phyloP scores from a whole-genome alignment of 2,888 invertebrate genomes.

The Euplexia lucipara region DNA sequence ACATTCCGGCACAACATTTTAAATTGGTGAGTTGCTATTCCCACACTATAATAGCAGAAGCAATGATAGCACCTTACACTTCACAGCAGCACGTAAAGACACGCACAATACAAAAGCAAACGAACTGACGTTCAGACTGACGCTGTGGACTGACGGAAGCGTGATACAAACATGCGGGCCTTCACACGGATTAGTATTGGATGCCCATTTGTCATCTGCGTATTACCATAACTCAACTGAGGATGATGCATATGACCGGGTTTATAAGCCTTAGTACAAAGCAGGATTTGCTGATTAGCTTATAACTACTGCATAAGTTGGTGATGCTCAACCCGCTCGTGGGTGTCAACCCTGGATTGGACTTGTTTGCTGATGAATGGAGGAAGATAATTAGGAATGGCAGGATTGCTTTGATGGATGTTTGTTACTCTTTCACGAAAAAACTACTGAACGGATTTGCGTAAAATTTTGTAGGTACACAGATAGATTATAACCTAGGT shows the following conservation, averaged over 20 bases:
- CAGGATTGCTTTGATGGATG: too few species aligned
- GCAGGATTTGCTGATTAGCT: conserved; percentile 21
- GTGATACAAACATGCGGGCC: conserved; percentile 45
- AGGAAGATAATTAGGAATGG: too few species aligned
- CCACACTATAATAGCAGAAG: too few species aligned
- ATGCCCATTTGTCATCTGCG: conserved; percentile 42
- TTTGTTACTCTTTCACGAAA: too few species aligned
- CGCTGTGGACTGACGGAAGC: conserved; percentile 35
- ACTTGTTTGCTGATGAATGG: too few species aligned
- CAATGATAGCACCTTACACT: neutral
- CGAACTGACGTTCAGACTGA: conserved; percentile 39
- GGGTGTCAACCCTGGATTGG: too few species aligned
- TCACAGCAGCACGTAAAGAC: neutral
- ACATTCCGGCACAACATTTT: too few species aligned
- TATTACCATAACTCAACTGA: conserved; percentile 55
- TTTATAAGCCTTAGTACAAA: conserved; percentile 27
- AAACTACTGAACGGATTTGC: too few species aligned
- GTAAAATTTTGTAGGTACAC: too few species aligned
- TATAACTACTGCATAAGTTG: neutral
- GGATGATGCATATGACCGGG: conserved; percentile 24
- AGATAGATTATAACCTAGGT: too few species aligned
- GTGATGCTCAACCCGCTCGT: too few species aligned
- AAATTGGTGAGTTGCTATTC: too few species aligned
- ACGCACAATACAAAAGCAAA: conserved; percentile 1
- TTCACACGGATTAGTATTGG: conserved; percentile 49